A percentile compares a stretch with the other conserved stretches of the same genome.
Conservation (phyloP, 2,113 vertebrate species). For the Macaca mulatta region DNA sequence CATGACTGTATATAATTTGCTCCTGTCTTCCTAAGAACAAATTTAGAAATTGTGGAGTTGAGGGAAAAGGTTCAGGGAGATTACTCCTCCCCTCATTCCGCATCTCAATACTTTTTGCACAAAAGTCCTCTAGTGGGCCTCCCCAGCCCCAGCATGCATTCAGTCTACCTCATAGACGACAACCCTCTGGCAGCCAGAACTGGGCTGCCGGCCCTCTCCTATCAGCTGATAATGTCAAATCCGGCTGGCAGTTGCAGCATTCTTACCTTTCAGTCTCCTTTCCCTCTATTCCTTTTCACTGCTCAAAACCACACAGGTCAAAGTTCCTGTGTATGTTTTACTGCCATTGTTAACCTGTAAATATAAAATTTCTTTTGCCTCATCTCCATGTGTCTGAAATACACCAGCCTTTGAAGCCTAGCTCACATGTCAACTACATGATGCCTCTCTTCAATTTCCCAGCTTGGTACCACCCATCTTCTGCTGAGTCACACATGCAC, state of each 20-base stretch:
- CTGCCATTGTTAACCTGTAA: neutral
- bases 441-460: neutral
- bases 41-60: neutral
- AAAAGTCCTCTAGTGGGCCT: neutral
- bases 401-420: slow-evolving; percentile 26
- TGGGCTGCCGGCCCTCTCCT: neutral
- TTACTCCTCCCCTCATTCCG: neutral
- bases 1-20: neutral
- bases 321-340: neutral
- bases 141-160: neutral
- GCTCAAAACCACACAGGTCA: neutral
- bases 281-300: neutral
- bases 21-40: neutral
- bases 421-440: neutral
- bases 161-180: neutral
- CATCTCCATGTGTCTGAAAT: neutral
- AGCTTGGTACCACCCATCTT: neutral
- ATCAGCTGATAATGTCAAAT: neutral
- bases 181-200: neutral
- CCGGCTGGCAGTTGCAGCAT: neutral
- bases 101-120: slow-evolving; percentile 7
- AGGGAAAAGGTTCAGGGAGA: neutral
- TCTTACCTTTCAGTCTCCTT: neutral
- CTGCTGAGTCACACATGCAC: neutral
- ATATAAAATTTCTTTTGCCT: neutral